Evolutionary conservation across 1,140 invertebrate genomes (phyloP).

Genomic region (Leptonema lineaticorne): DNA sequence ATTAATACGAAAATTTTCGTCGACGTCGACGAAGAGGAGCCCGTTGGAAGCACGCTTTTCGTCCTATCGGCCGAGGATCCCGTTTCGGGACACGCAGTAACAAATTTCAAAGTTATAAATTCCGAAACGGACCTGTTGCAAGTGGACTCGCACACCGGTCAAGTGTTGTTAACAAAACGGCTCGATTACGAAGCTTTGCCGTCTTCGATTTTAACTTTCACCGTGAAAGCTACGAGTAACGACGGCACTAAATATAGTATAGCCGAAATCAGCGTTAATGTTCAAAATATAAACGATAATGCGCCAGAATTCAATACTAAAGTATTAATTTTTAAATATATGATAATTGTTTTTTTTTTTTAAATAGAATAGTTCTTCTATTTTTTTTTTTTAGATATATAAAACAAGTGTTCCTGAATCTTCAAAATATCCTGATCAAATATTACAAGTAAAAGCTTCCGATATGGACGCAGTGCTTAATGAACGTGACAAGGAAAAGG

Average conservation of each 20-base stretch:
- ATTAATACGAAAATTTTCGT: constrained; percentile 67
- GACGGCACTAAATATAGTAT: constrained; percentile 68
- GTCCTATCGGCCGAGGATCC: constrained; percentile 74
- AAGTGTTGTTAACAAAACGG: constrained; percentile 69
- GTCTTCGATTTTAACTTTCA: constrained; percentile 68
- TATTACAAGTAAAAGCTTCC: constrained; percentile 68
- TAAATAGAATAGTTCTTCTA: neutral
- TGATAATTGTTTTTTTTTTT: constrained; percentile 1
- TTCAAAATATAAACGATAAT: constrained; percentile 80
- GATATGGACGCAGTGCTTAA: constrained; percentile 70
- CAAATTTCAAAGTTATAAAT: constrained; percentile 61
- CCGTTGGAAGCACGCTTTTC: constrained; percentile 74
- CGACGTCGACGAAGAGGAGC: constrained; percentile 73
- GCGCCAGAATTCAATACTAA: constrained; percentile 69
- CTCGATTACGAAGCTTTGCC: constrained; percentile 73
- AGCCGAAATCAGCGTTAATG: constrained; percentile 68
- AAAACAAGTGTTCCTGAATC: constrained; percentile 72
- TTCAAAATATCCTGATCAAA: constrained; percentile 64
- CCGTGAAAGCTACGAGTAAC: constrained; percentile 69
- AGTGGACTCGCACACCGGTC: constrained; percentile 66
- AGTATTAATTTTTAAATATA: constrained; percentile 45
- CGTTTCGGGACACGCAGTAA: constrained; percentile 62
- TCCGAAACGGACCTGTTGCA: constrained; percentile 57
- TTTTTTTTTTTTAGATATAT: constrained; percentile 58
- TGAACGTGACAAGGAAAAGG: constrained; percentile 60